Conservation (phyloP, 2,888 invertebrate genomes). For the Lasius platythorax region DNA sequence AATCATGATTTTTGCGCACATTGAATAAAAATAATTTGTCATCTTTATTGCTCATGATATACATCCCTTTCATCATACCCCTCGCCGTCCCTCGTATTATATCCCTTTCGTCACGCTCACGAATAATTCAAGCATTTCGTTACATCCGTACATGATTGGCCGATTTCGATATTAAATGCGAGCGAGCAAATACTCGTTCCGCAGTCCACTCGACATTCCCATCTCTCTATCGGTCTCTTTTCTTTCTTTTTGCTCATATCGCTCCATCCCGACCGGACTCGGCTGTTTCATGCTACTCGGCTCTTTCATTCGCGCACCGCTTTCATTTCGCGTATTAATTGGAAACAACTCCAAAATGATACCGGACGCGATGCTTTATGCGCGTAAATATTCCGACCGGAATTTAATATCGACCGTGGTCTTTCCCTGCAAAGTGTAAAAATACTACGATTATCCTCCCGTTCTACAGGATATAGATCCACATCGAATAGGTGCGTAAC, state of each 20-base stretch:
- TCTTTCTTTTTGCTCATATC: conserved; percentile 47
- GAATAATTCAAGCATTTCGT: conserved; percentile 78
- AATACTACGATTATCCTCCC: conserved; percentile 69
- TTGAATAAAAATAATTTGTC: conserved; percentile 57
- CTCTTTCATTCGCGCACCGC: conserved; percentile 70
- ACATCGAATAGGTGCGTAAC: conserved; percentile 40
- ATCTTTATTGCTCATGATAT: conserved; percentile 21
- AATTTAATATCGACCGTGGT: conserved; percentile 71
- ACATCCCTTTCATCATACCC: conserved; percentile 14
- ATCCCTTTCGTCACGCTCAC: conserved; percentile 54
- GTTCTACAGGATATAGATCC: conserved; percentile 40
- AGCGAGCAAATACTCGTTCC: conserved; percentile 72
- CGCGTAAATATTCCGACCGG: conserved; percentile 73
- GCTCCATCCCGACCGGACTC: conserved; percentile 52
- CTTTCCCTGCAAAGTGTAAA: conserved; percentile 71
- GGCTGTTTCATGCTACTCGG: conserved; percentile 62
- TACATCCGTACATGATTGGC: conserved; percentile 76
- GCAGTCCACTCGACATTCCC: conserved; percentile 63
- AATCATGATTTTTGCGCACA: conserved; percentile 59
- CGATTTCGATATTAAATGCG: conserved; percentile 78
- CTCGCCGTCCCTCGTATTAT: conserved; percentile 36
- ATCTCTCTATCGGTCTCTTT: conserved; percentile 44
- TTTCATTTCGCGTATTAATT: conserved; percentile 79
- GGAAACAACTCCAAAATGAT: conserved; percentile 79
- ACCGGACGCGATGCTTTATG: conserved; percentile 74